These are phyloP conservation scores for Galleria mellonella DNA, from an alignment of 1,140 invertebrate species.

Conservation along the genomic window DNA sequence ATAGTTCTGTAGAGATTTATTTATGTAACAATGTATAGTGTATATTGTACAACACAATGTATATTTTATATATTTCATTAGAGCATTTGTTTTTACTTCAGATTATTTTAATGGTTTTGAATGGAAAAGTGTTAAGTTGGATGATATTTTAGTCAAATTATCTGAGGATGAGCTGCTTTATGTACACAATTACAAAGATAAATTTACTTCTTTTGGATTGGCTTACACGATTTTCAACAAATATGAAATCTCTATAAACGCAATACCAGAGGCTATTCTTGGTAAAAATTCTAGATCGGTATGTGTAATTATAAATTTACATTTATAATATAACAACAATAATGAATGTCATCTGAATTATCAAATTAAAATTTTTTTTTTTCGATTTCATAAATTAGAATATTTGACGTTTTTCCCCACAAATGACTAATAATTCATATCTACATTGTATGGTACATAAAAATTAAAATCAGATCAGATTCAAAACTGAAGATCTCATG, in stretches of 20 bases:
- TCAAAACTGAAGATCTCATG: no score
- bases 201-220: conserved; percentile 44
- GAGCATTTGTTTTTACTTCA: conserved; percentile 17
- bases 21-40: not conserved
- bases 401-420: no score
- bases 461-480: no score
- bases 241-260: conserved; percentile 27
- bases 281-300: conserved; percentile 53
- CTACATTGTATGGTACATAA: no score
- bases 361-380: no score
- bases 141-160: conserved; percentile 31
- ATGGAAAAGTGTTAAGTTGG: conserved; percentile 39
- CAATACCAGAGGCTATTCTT: conserved; percentile 49
- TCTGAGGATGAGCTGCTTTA: conserved; percentile 38
- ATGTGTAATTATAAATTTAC: no score
- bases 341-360: no score
- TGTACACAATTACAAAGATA: conserved; percentile 49
- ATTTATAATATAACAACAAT: no score
- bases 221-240: conserved; percentile 33
- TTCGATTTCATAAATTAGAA: no score
- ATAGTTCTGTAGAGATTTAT: no score
- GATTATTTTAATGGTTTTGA: conserved; percentile 35
- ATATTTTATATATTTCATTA: not conserved
- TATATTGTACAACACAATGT: no score
- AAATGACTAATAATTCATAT: no score